These are phyloP conservation scores for Drosophila insularis DNA, from an alignment of 1,140 invertebrate species.

Conservation along the genomic window DNA sequence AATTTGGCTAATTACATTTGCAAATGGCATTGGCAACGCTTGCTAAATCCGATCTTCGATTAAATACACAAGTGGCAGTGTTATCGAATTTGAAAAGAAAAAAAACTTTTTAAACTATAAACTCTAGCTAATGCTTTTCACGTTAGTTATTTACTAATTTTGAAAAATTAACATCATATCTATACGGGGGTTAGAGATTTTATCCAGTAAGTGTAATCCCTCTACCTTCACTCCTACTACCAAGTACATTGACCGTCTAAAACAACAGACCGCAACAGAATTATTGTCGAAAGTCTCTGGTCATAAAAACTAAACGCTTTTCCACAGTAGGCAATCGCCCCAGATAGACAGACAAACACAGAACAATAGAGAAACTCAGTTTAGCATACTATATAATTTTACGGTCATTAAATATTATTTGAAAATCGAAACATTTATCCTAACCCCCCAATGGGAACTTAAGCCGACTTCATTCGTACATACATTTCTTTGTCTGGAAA, in stretches of 20 bases:
- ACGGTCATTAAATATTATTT: constrained; percentile 80
- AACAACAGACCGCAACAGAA: constrained; percentile 48
- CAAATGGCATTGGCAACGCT: too few relatives aligned
- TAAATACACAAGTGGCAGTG: too few relatives aligned
- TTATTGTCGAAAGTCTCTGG: constrained; percentile 40
- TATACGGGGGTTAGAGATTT: constrained; percentile 21
- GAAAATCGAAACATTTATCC: constrained; percentile 53
- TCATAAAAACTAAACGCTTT: constrained; percentile 36
- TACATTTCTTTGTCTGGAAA: constrained; percentile 48
- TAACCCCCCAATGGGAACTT: constrained; percentile 2
- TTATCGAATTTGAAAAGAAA: too few relatives aligned
- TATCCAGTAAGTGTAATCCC: constrained; percentile 40
- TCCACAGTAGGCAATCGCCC: constrained; percentile 6
- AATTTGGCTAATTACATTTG: too few relatives aligned
- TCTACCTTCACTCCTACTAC: neutral
- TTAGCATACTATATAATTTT: constrained; percentile 72
- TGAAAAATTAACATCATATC: too few relatives aligned
- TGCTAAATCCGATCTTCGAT: too few relatives aligned
- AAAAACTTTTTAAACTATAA: too few relatives aligned
- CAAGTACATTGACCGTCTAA: neutral
- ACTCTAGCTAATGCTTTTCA: too few relatives aligned
- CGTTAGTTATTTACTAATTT: too few relatives aligned
- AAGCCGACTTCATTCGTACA: constrained; percentile 45
- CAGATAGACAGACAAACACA: constrained; percentile 21
- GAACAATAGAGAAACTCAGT: constrained; percentile 46